These are phyloP conservation scores for Pseudomugil tenellus DNA, from an alignment of 2,797 vertebrate species.

Conservation along the genomic window DNA sequence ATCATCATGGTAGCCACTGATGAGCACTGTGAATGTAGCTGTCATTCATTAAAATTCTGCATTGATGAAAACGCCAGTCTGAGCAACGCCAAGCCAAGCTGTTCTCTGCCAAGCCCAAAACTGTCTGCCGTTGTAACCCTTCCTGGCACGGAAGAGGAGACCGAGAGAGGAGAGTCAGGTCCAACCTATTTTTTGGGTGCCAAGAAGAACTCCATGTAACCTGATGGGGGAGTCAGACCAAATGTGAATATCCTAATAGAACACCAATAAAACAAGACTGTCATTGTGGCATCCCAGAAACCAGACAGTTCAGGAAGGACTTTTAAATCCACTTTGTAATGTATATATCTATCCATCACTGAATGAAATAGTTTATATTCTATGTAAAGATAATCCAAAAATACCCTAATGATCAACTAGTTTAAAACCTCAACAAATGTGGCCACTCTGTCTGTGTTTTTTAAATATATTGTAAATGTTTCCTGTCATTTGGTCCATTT, in stretches of 20 bases:
- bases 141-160: conserved; percentile 66
- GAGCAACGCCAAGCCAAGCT: conserved; percentile 71
- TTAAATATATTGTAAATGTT: conserved; percentile 42
- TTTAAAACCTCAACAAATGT: conserved; percentile 41
- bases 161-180: conserved; percentile 70
- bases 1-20: conserved; percentile 57
- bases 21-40: conserved; percentile 59
- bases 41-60: conserved; percentile 72
- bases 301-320: conserved; percentile 59
- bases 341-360: conserved; percentile 50
- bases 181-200: conserved; percentile 74
- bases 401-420: conserved; percentile 39
- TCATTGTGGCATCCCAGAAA: conserved; percentile 77
- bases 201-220: conserved; percentile 81
- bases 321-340: conserved; percentile 65
- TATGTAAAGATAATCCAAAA: conserved; percentile 65
- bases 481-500: conserved; percentile 24
- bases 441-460: conserved; percentile 47
- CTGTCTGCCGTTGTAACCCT: conserved; percentile 73
- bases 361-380: conserved; percentile 67
- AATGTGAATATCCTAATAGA: conserved; percentile 80
- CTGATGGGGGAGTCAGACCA: conserved; percentile 74
- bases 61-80: conserved; percentile 73
- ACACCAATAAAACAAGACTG: conserved; percentile 79
- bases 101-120: conserved; percentile 72